Percentiles rank a stretch among this genome's conserved stretches.
These are phyloP conservation scores for Diplosoma virens DNA, from an alignment of 23 tunicate genomes.

Conservation along the genomic window DNA sequence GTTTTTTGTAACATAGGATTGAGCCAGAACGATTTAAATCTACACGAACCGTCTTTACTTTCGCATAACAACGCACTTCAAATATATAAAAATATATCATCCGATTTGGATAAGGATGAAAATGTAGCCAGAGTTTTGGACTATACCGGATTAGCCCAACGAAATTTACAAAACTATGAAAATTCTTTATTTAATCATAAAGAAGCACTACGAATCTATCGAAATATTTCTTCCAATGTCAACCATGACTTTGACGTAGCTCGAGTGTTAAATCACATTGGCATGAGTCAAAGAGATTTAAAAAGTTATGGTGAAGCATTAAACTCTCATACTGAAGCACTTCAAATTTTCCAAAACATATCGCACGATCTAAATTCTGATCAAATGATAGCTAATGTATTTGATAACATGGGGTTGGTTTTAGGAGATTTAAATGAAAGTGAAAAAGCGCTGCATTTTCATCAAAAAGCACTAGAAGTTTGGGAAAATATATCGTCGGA, in stretches of 20 bases:
- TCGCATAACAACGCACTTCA: background rate
- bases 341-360: background rate
- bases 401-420: background rate
- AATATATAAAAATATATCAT: background rate
- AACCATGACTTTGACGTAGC: background rate
- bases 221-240: background rate
- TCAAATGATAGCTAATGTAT: background rate
- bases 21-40: background rate
- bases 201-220: background rate
- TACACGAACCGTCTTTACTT: background rate
- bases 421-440: background rate
- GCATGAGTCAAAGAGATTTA: too few species aligned
- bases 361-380: background rate
- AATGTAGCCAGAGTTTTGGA: background rate
- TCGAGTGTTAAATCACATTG: background rate
- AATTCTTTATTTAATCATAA: background rate
- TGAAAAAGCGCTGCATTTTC: background rate
- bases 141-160: background rate
- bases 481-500: background rate
- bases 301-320: too few species aligned
- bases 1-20: background rate
- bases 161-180: background rate
- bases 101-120: background rate
- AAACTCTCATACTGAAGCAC: too few species aligned
- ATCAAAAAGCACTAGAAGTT: background rate